Evolutionary conservation across 1,140 invertebrate genomes (phyloP), one percentile per base, ranked within the genome.

Genomic region (Ooceraea biroi): DNA sequence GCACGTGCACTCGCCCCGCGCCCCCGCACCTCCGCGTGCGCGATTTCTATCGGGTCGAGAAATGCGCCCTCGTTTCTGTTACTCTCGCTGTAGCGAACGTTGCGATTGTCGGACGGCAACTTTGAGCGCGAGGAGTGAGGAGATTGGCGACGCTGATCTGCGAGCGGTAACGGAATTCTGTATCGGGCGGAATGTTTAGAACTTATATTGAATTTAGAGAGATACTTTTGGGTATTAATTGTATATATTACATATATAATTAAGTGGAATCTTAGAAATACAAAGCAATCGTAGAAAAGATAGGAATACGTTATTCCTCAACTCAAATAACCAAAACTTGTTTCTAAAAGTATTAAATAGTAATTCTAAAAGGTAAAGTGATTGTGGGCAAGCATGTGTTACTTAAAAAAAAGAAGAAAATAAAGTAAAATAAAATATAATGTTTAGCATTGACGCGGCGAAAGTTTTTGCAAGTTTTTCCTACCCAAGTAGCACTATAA

Each of bases 1-100:
- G 78, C 65, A 83, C 84, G 84, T 83, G 50, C 69, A 41, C 22
- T 58, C 55, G 17, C n/a, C 22, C 10, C 36, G 36, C 22, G 61
- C 27, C 19, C 17, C 46, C 17, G 25, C 11, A 4, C 58, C 1
- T 3, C 22, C 57, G 4, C 12, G 12, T 8, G 63, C 60, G 61
- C 76, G 65, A 80, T 80, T 80, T 57, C 76, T 80, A 80, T 80
- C 76, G 25, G 65, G 0, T 5, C 46, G 65, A 58, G 50, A 71
- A 57, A 30, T 19, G 65, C 52, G 30, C 63, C 22, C 48, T 57
- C 48, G 25, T 55, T 69, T 68, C 44, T 69, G 63, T 57, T 80
- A 71, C 76, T 52, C 50, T 68, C 41, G 63, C 61, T 48, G 48
- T 30, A 52, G 12, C 14, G n/a, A 52, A 5, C 25, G 10, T 68